Evolutionary conservation across 1,140 invertebrate species (phyloP).

Genomic region (Drosophila kanapiae): DNA sequence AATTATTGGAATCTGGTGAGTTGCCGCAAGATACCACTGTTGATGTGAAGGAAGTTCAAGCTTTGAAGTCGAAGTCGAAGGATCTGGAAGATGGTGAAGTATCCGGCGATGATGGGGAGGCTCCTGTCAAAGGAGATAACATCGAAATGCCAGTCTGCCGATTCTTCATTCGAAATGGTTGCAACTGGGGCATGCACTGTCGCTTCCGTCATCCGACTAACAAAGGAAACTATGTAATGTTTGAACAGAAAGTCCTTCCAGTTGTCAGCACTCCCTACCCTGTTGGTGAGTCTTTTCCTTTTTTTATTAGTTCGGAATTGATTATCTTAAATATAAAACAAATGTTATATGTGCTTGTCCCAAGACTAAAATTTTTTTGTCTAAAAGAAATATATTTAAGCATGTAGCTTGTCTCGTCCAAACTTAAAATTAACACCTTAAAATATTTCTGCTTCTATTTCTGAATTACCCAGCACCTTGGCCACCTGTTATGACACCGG

Average conservation of each 20-base stretch:
- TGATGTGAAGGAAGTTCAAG: not conserved
- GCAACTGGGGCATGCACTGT: conserved; percentile 41
- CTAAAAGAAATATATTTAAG: too few relatives aligned
- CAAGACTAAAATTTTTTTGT: too few relatives aligned
- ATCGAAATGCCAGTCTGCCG: conserved; percentile 33
- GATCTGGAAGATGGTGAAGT: conserved; percentile 62
- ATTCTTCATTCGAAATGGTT: conserved; percentile 27
- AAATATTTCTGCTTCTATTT: too few relatives aligned
- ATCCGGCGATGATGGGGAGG: not conserved
- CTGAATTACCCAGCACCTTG: not conserved
- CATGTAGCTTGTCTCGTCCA: too few relatives aligned
- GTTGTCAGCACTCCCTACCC: not conserved
- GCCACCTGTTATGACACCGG: not conserved
- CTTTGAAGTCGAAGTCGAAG: too few relatives aligned
- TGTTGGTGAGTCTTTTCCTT: conserved; percentile 10
- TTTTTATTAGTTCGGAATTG: too few relatives aligned
- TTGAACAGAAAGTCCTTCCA: conserved; percentile 35
- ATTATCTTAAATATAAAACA: too few relatives aligned
- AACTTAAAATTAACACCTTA: too few relatives aligned
- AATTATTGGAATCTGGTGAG: conserved; percentile 3
- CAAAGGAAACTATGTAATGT: conserved; percentile 61
- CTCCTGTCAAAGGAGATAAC: not conserved
- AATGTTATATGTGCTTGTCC: too few relatives aligned
- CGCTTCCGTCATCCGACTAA: conserved; percentile 32
- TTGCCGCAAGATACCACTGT: not conserved